Percentiles rank a stretch among this genome's conserved stretches.
Conservation (phyloP, 2,113 vertebrate genomes). For the Mastomys coucha region DNA sequence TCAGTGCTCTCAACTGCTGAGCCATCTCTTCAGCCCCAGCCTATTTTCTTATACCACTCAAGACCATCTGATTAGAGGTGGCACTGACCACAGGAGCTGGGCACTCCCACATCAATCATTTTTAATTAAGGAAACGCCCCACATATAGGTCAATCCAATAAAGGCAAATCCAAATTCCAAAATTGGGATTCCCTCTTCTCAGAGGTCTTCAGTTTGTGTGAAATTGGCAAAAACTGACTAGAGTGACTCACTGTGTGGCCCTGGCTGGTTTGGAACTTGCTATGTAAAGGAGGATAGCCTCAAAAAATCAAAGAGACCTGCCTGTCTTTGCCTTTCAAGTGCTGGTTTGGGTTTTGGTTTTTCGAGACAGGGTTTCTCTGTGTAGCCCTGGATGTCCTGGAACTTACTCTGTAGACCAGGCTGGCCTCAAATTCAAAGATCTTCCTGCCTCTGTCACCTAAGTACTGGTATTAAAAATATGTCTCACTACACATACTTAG, state of each 20-base stretch:
- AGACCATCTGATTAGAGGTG: neutral
- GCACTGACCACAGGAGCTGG: neutral
- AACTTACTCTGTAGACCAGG: neutral
- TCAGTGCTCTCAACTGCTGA: too few relatives aligned
- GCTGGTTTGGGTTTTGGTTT: too few relatives aligned
- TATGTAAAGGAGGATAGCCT: too few relatives aligned
- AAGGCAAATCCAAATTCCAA: neutral
- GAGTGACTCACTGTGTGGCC: neutral
- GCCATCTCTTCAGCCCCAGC: neutral
- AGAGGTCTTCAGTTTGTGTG: neutral
- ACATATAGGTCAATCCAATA: too few relatives aligned
- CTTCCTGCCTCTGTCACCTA: neutral
- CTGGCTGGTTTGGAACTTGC: too few relatives aligned
- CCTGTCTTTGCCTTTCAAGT: too few relatives aligned
- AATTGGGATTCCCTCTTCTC: neutral
- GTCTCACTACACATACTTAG: too few relatives aligned
- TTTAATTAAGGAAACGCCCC: neutral
- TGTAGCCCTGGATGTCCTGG: neutral
- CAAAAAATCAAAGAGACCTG: too few relatives aligned
- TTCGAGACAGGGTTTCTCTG: neutral
- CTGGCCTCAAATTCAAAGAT: neutral
- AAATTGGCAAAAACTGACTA: neutral
- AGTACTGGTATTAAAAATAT: neutral
- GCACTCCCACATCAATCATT: neutral
- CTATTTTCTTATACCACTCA: neutral